Base-by-base conservation (phyloP, 2,113 vertebrate species). In the Pseudois nayaur region DNA sequence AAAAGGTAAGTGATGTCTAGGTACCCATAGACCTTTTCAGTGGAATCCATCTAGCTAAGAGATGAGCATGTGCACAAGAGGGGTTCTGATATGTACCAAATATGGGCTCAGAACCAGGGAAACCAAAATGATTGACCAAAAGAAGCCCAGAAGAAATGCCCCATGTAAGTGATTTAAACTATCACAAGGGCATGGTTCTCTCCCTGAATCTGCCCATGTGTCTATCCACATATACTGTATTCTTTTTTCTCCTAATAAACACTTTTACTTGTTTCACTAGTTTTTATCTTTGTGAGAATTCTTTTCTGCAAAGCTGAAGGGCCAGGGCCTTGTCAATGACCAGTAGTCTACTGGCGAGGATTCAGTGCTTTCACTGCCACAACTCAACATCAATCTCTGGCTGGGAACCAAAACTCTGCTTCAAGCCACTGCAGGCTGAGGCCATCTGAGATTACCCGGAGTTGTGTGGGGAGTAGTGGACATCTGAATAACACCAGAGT, bases 1-100 rank as follows among this genome's bases (percentile, higher is more conserved):
- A 52, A 81, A 81, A 81, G 78, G 48, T 50, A 50, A 33, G 78
- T n/a, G 48, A 52, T 52, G 31, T 81, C 31, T 52, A 81, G 48
- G 16, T 81, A 81, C 48, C 48, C 29, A 81, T 12, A 81, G 31
- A 31, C 5, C 29, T 81, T 19, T 11, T 52, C 17, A 33, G 45
- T 81, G 78, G 48, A 81, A 2, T 33, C 48, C 17, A 52, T 81
- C 48, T 52, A 50, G 45, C 78, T 50, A 50, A 50, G 45, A 81
- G 29, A 33, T 48, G 25, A 27, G 3, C 17, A 19, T 1, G 3
- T 0, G 0, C 17, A 81, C 48, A 52, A 21, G 29, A 50, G 17
- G 31, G 48, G 17, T 52, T 33, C 78, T 33, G 45, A 33, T 31
- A n/a, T n/a, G 48, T 52, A n/a, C 31, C 48, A 52, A 81, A 21